phyloP scores from a whole-genome alignment of 2,888 invertebrate species.

The Idaea straminata region DNA sequence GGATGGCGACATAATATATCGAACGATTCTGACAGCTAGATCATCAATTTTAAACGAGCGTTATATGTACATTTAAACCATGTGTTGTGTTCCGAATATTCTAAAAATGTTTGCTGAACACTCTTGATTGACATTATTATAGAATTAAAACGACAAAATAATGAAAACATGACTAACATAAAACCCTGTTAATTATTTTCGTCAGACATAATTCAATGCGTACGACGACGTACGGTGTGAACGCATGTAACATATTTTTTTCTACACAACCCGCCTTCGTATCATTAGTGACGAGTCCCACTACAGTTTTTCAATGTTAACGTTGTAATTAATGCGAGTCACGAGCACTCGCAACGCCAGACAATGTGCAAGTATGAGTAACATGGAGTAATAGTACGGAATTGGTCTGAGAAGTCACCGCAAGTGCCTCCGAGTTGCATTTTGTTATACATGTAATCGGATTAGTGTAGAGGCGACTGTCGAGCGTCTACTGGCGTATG shows the following conservation, averaged over 20 bases:
- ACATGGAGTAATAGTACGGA: slow-evolving; percentile 39
- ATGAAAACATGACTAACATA: not conserved
- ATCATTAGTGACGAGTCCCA: slow-evolving; percentile 27
- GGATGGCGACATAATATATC: not conserved
- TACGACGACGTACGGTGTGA: not conserved
- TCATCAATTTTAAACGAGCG: not conserved
- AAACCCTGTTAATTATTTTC: not conserved
- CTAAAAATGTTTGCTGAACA: not conserved
- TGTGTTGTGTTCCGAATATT: not conserved
- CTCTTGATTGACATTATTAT: not conserved
- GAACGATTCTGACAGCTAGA: slow-evolving; percentile 1
- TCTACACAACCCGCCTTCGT: slow-evolving; percentile 21
- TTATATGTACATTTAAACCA: not conserved
- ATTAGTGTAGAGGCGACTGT: slow-evolving; percentile 58
- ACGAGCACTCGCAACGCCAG: slow-evolving; percentile 34
- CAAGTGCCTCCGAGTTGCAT: slow-evolving; percentile 60
- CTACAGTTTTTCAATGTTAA: slow-evolving; percentile 33
- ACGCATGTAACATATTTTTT: slow-evolving; percentile 6
- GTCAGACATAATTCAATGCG: not conserved
- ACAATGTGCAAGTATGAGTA: slow-evolving; percentile 38
- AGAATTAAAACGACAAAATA: not conserved
- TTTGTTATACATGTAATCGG: slow-evolving; percentile 74
- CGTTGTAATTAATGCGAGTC: slow-evolving; percentile 35
- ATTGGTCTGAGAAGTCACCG: slow-evolving; percentile 41
- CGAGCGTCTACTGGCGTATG: slow-evolving; percentile 60